phyloP scores from a whole-genome alignment of 2,888 invertebrate genomes.

The Corbicula japonica region DNA sequence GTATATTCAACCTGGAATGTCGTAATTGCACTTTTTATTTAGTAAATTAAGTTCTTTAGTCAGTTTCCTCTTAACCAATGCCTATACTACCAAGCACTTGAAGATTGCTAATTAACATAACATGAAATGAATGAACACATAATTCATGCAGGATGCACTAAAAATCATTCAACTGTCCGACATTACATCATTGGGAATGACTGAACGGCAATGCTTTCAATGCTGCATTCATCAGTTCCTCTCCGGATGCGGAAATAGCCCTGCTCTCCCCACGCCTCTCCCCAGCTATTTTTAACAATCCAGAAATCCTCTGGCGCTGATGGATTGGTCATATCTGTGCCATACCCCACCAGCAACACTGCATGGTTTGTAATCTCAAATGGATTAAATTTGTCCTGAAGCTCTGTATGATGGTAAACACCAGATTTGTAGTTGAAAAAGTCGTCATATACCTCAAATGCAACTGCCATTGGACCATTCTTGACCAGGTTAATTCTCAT shows the following conservation, averaged over 20 bases:
- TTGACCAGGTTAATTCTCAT: slow-evolving; percentile 87
- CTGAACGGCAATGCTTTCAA: slow-evolving; percentile 86
- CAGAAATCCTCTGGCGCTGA: slow-evolving; percentile 84
- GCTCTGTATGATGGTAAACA: slow-evolving; percentile 87
- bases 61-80: too few relatives aligned
- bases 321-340: slow-evolving; percentile 79
- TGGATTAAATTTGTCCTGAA: slow-evolving; percentile 85
- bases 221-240: slow-evolving; percentile 85
- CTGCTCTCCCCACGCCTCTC: slow-evolving; percentile 84
- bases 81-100: too few relatives aligned
- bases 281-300: slow-evolving; percentile 87
- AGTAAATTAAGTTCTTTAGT: too few relatives aligned
- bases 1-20: too few relatives aligned
- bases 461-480: slow-evolving; percentile 87
- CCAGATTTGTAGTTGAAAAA: slow-evolving; percentile 86
- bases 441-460: slow-evolving; percentile 87
- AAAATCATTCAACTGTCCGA: too few relatives aligned
- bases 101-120: too few relatives aligned
- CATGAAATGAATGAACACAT: too few relatives aligned
- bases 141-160: too few relatives aligned
- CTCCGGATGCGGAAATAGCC: slow-evolving; percentile 86
- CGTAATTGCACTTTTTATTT: too few relatives aligned
- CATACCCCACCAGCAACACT: slow-evolving; percentile 87
- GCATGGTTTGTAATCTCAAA: slow-evolving; percentile 87
- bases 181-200: slow-evolving; percentile 78